A percentile compares a stretch with the other conserved stretches of the same genome.
Evolutionary conservation across 2,113 vertebrate species (phyloP).

Genomic region (Entosphenus tridentatus): DNA sequence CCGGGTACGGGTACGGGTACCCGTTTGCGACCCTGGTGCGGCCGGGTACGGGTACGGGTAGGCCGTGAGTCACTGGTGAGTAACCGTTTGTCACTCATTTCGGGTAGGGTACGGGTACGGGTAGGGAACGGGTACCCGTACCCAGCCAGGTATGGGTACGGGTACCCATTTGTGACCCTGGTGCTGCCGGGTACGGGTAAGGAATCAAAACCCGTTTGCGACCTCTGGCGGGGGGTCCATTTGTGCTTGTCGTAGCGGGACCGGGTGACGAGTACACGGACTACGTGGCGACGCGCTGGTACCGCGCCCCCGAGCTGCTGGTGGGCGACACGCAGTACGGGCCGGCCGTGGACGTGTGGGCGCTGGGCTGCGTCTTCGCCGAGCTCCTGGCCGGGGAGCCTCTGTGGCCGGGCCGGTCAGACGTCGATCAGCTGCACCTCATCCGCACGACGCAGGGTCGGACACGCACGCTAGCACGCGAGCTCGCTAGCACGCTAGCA

Average conservation of each 20-base stretch:
- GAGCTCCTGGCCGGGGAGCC: constrained; percentile 8
- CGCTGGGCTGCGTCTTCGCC: constrained; percentile 9
- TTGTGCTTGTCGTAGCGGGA: background rate
- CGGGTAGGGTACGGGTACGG: too few species aligned
- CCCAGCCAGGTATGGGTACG: too few species aligned
- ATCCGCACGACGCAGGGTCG: constrained; percentile 9
- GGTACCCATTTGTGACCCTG: too few species aligned
- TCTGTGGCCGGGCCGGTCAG: constrained; percentile 8
- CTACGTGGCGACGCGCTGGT: constrained; percentile 8
- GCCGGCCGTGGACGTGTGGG: constrained; percentile 9
- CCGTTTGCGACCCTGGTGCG: too few species aligned
- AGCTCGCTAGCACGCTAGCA: background rate
- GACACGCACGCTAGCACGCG: background rate
- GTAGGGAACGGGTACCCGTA: too few species aligned
- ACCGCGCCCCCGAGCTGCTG: constrained; percentile 7
- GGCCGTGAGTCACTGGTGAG: too few species aligned
- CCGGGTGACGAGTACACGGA: constrained; percentile 8
- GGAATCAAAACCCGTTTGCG: too few species aligned
- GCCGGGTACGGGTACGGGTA: too few species aligned
- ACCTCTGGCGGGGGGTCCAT: too few species aligned
- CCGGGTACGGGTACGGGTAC: too few species aligned
- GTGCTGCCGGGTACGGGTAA: too few species aligned
- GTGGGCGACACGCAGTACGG: constrained; percentile 9
- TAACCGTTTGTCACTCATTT: too few species aligned
- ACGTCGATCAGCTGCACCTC: constrained; percentile 9